Evolutionary conservation across 2,888 invertebrate genomes (phyloP), one percentile per base, ranked within the genome.

Genomic region (Tetrapedia diversipes): DNA sequence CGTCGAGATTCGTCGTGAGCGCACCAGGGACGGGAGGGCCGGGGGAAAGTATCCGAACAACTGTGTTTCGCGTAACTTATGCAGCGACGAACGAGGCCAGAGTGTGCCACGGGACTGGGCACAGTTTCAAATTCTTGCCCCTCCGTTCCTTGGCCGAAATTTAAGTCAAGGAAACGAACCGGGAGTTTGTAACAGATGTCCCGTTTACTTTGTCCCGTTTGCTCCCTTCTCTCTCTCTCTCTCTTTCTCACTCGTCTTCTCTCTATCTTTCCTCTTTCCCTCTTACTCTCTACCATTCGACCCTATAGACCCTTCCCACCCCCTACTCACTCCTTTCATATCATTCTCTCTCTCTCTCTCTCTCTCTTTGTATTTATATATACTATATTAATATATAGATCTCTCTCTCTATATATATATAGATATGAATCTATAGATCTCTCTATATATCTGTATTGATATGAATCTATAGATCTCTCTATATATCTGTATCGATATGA

Each of bases 121-220:
- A 59, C n/a, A 70, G 77, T 78, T 77, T 77, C 78, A 65, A 66
- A 77, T 77, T 69, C 77, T 63, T 65, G 60, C 43, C n/a, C n/a
- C 49, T 24, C 56, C 45, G 57, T 76, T 45, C 54, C 57, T 47
- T 53, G 37, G 43, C 57, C 64, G 77, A 77, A 77, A 77, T 78
- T 77, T 70, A 59, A 77, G 69, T 63, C 77, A 57, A 63, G 77
- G 45, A 60, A 75, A 65, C 75, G 54, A 76, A 41, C 37, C 11
- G 39, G 1, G 54, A 77, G 69, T 69, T 77, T 63, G 69, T 77
- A 77, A 77, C 77, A 69, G 77, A 77, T 77, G 77, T 43, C 60
- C 27, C 54, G 49, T 22, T 75, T 60, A 39, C 59, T 54, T 65
- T n/a, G 37, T 19, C 57, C 45, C 19, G 19, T 37, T 24, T 22